Base-by-base conservation (phyloP, 2,888 invertebrate species). In the Heliothis peltigera region DNA sequence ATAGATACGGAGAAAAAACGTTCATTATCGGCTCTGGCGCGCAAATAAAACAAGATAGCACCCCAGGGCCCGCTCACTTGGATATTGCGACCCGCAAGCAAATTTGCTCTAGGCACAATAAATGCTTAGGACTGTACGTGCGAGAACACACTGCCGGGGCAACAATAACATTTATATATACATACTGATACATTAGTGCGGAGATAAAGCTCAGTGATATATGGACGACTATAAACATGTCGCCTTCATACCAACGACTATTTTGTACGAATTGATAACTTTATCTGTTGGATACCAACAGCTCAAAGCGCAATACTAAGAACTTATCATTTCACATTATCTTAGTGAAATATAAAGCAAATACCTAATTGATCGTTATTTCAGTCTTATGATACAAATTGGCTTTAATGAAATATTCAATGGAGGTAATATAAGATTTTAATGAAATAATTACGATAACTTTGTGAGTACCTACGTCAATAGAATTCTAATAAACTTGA, bases 71-170 rank as follows among this genome's bases (percentile, higher is more conserved):
- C 87, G 88, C 84, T 92, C 88, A 81, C 88, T 88, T 87, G 90
- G 91, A 92, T 94, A 94, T 94, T 93, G 94, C 93, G 92, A 87
- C 88, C 90, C 91, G 82, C 92, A 92, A 93, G 92, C 92, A 94
- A 93, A 94, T 94, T 93, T 93, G 89, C 91, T 91, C 89, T 89
- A 90, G 92, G 89, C 91, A 89, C 92, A 92, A 93, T 93, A 93
- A 92, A 92, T 88, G 90, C 90, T 92, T 89, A 88, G 89, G 84
- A 86, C 79, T 86, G 87, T 89, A 89, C 90, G 90, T 89, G 89
- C 80, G 86, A 84, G 84, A 85, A 84, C 84, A 86, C 83, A 70
- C 71, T 67, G 72, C 70, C 75, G 79, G 77, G 69, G 77, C 85
- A 84, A 86, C 85, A 87, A 89, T 88, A 90, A 89, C 88, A 87